phyloP scores from a whole-genome alignment of 2,888 invertebrate species.

The Chrysolina oricalcia region DNA sequence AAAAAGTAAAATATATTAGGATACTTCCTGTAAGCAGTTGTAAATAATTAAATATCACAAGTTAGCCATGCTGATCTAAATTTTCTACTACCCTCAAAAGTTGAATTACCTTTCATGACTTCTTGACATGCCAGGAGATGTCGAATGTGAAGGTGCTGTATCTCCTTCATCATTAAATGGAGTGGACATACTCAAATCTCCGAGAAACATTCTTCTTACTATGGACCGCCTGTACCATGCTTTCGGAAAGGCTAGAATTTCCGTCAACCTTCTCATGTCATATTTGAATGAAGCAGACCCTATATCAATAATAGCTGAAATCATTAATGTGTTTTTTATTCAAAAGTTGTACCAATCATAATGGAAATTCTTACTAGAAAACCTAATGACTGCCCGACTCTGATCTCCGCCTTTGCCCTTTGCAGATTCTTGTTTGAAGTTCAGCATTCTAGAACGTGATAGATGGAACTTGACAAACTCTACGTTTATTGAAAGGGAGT shows the following conservation, averaged over 20 bases:
- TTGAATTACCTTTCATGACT: slow-evolving; percentile 58
- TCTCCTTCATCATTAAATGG: slow-evolving; percentile 68
- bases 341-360: slow-evolving; percentile 5
- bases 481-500: slow-evolving; percentile 96
- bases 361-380: slow-evolving; percentile 81
- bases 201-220: slow-evolving; percentile 92
- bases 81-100: not conserved
- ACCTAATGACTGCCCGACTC: slow-evolving; percentile 90
- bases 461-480: slow-evolving; percentile 98
- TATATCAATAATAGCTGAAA: slow-evolving; percentile 91
- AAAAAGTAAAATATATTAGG: too few relatives aligned
- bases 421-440: slow-evolving; percentile 78
- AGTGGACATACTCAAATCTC: slow-evolving; percentile 85
- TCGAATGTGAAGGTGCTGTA: slow-evolving; percentile 49
- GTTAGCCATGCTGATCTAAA: not conserved
- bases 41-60: too few relatives aligned
- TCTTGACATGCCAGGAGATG: slow-evolving; percentile 58
- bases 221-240: slow-evolving; percentile 98
- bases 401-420: slow-evolving; percentile 73
- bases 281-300: slow-evolving; percentile 98
- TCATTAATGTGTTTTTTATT: not conserved
- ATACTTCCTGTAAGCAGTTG: too few relatives aligned
- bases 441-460: slow-evolving; percentile 91
- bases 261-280: slow-evolving; percentile 97
- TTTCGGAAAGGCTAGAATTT: slow-evolving; percentile 97